phyloP scores from a whole-genome alignment of 1,140 invertebrate genomes.

The Drosophila jambulina region DNA sequence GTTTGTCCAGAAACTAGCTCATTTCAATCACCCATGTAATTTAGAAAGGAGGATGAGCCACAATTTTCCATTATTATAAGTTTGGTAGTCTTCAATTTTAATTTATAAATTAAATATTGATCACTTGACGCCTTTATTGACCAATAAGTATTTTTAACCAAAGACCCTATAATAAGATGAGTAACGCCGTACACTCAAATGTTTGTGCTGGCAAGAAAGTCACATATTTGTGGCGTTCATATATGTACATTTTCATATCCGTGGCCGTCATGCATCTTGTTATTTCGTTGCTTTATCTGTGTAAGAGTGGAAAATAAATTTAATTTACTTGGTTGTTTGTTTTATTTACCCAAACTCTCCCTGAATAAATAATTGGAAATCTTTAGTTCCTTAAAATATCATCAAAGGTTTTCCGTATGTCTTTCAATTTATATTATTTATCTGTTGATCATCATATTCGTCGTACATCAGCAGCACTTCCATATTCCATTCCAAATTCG shows the following conservation, averaged over 20 bases:
- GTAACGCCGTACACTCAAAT: neutral
- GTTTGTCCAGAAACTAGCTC: constrained; percentile 2
- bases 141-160: neutral
- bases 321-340: constrained; percentile 1
- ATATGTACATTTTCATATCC: neutral
- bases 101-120: constrained; percentile 2
- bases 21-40: neutral
- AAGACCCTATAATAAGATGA: neutral
- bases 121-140: neutral
- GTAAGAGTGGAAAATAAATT: neutral
- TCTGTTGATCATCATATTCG: neutral
- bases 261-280: neutral
- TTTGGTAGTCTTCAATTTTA: neutral
- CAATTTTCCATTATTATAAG: neutral
- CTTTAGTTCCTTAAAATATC: neutral
- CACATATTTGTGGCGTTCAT: too few relatives aligned
- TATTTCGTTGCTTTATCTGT: neutral
- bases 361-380: too few relatives aligned
- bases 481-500: constrained; percentile 6
- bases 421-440: neutral
- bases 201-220: too few relatives aligned
- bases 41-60: neutral
- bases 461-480: constrained; percentile 9
- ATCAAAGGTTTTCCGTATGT: neutral
- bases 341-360: neutral